A percentile compares a stretch with the other conserved stretches of the same genome.
Conservation (phyloP, 2,888 invertebrate species). For the Dasypolia templi region DNA sequence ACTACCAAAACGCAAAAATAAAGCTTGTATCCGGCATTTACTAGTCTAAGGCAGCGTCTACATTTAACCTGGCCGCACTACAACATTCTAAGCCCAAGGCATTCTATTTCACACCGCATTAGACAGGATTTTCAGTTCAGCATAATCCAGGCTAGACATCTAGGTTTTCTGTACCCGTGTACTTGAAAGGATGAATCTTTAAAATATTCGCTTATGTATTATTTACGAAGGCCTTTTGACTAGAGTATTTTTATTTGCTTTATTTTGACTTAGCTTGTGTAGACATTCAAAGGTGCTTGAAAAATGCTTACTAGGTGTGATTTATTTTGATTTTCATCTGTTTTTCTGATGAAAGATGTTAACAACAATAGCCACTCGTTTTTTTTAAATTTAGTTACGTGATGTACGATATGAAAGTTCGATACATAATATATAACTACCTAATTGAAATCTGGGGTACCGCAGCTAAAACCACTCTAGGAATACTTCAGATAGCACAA, state of each 20-base stretch:
- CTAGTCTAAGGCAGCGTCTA: slow-evolving; percentile 6
- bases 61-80: slow-evolving; percentile 13
- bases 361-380: too few species aligned
- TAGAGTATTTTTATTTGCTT: slow-evolving; percentile 9
- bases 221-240: slow-evolving; percentile 41
- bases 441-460: too few species aligned
- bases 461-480: too few species aligned
- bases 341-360: too few species aligned
- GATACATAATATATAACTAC: too few species aligned
- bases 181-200: slow-evolving; percentile 36
- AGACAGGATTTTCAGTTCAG: slow-evolving; percentile 56
- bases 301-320: background rate
- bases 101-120: slow-evolving; percentile 71
- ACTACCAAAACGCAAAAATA: background rate
- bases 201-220: slow-evolving; percentile 51
- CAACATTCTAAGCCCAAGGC: slow-evolving; percentile 62
- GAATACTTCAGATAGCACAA: too few species aligned
- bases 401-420: too few species aligned
- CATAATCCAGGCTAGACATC: slow-evolving; percentile 41
- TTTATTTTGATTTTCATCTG: background rate
- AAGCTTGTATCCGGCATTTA: background rate
- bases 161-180: slow-evolving; percentile 18
- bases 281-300: slow-evolving; percentile 15
- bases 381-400: too few species aligned
- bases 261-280: slow-evolving; percentile 14